Conservation (phyloP, 2,888 invertebrate genomes). For the Leptopilina syphax region DNA sequence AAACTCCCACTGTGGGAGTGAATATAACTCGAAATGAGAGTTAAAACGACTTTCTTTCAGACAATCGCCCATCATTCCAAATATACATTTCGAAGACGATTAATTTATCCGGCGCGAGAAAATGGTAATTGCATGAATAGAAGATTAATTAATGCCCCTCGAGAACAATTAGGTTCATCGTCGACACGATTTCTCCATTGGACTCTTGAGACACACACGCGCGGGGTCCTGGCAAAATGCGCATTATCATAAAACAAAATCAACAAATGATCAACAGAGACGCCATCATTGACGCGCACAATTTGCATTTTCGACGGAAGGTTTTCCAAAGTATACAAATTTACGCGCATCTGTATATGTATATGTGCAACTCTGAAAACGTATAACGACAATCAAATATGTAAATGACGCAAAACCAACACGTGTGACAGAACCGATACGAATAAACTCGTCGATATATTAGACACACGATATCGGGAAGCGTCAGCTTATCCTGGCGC, state of each 20-base stretch:
- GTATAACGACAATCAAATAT: conserved; percentile 69
- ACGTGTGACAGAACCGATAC: conserved; percentile 51
- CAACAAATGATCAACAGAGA: conserved; percentile 27
- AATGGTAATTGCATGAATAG: no score
- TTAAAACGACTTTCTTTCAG: no score
- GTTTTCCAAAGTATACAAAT: conserved; percentile 55
- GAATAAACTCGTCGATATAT: conserved; percentile 60
- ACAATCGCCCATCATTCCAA: no score
- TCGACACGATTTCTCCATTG: conserved; percentile 44
- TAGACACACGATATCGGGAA: conserved; percentile 50
- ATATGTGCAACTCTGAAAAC: conserved; percentile 43
- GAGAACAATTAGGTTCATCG: conserved; percentile 42
- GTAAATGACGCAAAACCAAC: conserved; percentile 61
- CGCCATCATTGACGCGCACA: conserved; percentile 47
- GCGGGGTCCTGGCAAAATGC: not conserved
- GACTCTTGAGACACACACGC: conserved; percentile 18
- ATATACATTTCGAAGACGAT: no score
- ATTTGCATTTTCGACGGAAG: conserved; percentile 54
- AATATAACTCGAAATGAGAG: no score
- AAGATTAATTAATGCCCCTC: conserved; percentile 41
- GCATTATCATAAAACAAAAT: conserved; percentile 43
- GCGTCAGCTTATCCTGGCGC: conserved; percentile 1
- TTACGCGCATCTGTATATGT: conserved; percentile 54
- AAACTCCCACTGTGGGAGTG: no score
- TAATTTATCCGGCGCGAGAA: no score